A percentile compares a stretch with the other conserved stretches of the same genome.
These are phyloP conservation scores for Diadophis punctatus DNA, from an alignment of 2,113 vertebrate species.

Conservation along the genomic window DNA sequence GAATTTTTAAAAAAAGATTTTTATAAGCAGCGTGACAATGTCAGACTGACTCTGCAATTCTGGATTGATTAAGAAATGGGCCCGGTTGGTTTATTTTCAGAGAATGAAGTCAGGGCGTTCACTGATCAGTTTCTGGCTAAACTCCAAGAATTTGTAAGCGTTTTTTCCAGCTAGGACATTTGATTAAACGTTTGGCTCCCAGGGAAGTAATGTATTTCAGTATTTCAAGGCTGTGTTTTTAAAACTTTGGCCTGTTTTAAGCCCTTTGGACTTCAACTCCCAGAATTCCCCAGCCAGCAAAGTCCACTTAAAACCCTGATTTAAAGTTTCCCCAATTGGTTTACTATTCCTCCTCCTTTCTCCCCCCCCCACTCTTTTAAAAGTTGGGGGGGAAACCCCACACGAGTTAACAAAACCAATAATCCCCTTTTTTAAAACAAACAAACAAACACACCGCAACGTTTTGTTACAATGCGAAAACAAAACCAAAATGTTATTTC, in stretches of 20 bases:
- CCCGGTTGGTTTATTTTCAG: not conserved
- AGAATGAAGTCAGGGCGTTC: not conserved
- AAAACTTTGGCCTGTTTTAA: too few species aligned
- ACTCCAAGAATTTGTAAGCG: not conserved
- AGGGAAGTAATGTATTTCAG: not conserved
- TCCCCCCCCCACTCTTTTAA: not conserved
- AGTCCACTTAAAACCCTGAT: not conserved
- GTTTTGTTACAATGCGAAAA: too few species aligned
- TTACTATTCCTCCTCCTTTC: too few species aligned
- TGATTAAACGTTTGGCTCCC: accelerated
- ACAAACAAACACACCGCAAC: too few species aligned
- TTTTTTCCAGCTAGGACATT: not conserved
- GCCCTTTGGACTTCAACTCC: not conserved
- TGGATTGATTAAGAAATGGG: not conserved
- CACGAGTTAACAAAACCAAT: too few species aligned
- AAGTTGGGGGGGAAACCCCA: not conserved
- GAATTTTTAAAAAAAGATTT: too few species aligned
- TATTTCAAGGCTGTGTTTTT: too few species aligned
- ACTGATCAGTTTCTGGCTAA: not conserved
- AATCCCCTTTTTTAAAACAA: too few species aligned
- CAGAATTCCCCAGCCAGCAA: not conserved
- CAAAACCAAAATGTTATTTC: too few species aligned
- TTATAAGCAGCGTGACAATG: not conserved
- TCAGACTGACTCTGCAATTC: not conserved
- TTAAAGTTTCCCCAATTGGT: too few species aligned